Base-by-base conservation (phyloP, 2,888 invertebrate genomes). In the Drosophila stalkeri region DNA sequence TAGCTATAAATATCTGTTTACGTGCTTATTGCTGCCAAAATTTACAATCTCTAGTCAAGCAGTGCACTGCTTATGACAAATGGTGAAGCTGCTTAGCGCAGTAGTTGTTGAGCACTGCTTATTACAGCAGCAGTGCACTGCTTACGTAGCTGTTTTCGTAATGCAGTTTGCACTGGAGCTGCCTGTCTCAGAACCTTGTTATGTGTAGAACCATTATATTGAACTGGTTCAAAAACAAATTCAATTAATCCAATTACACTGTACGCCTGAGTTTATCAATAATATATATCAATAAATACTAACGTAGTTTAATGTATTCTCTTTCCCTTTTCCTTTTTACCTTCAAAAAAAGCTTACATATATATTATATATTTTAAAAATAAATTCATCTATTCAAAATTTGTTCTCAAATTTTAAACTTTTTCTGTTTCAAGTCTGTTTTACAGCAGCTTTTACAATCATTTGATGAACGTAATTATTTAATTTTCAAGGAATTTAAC, bases 401-500 rank as follows among this genome's bases (percentile, higher is more conserved):
- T 46, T 14, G 0, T 3, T 16, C 16, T 27, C 0, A 2, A 4
- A 27, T 27, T 16, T 8, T 6, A 2, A 7, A 14, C 6, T 23
- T 11, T 44, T 44, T 23, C 3, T 1, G 18, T 1, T 2, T 51
- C 3, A 8, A 18, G 2, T 8, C 7, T n/a, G 9, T 27, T 6
- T 23, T 4, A 4, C 18, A 51, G 9, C 41, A 18, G 27, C 14
- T n/a, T 46, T 20, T 20, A 14, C 11, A 43, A 16, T 7, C 2
- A 9, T 7, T n/a, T 33, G 16, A 57, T 31, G 4, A 12, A 18
- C 18, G 31, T 2, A 27, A 18, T 18, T 31, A 41, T 56, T 18
- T 18, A 46, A 59, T 37, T 47, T 39, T 5, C 11, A 49, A 16
- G 39, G 39, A 49, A 60, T 60, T 39, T 8, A 49, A 31, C 39